These are phyloP conservation scores for Ommatoiulus sabulosus DNA, from an alignment of 2,888 invertebrate species.

Conservation along the genomic window DNA sequence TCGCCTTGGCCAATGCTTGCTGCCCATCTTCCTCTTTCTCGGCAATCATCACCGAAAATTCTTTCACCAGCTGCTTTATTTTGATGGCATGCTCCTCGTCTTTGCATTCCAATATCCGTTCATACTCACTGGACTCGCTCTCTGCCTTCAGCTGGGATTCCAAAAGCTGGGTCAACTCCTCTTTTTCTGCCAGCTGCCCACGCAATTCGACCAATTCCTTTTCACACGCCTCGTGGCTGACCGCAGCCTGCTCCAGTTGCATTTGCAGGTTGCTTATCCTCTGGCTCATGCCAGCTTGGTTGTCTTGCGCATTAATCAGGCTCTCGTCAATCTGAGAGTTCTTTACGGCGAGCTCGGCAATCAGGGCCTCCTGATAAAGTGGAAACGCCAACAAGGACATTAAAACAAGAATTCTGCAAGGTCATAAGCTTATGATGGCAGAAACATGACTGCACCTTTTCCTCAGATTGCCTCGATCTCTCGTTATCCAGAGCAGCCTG, in stretches of 20 bases:
- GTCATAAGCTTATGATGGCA: too few relatives aligned
- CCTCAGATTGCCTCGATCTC: background rate
- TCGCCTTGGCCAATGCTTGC: constrained; percentile 52
- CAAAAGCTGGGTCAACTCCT: background rate
- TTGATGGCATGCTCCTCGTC: constrained; percentile 50
- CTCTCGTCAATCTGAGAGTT: constrained; percentile 52
- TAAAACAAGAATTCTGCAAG: background rate
- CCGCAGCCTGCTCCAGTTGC: constrained; percentile 26
- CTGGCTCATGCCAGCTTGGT: background rate
- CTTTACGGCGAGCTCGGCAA: constrained; percentile 17
- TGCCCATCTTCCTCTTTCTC: constrained; percentile 49
- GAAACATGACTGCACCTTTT: background rate
- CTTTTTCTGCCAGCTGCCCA: background rate
- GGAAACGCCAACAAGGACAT: background rate
- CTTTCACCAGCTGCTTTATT: constrained; percentile 51
- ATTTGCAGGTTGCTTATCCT: constrained; percentile 9
- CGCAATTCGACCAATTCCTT: background rate
- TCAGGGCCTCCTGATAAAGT: constrained; percentile 10
- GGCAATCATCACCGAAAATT: constrained; percentile 50
- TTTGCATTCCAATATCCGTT: constrained; percentile 47
- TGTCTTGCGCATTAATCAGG: constrained; percentile 45
- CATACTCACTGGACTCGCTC: constrained; percentile 28
- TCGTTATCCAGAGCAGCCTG: background rate
- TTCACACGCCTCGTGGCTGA: background rate
- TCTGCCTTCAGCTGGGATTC: background rate